A percentile compares a stretch with the other conserved stretches of the same genome.
Evolutionary conservation across 2,113 vertebrate species (phyloP).

Genomic region (Equus przewalskii): DNA sequence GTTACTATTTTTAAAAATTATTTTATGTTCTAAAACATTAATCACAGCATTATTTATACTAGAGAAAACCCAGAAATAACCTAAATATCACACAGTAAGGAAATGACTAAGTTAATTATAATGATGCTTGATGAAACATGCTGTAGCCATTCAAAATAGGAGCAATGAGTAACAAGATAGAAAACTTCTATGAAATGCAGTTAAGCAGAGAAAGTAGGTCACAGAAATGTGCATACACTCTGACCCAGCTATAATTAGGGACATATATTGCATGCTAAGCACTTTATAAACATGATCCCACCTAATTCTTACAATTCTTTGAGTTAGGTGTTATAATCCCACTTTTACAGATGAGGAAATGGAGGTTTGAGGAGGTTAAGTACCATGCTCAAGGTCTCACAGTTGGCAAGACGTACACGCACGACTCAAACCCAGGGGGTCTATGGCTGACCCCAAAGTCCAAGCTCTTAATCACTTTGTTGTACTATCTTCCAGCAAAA

Average conservation of each 20-base stretch:
- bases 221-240: background rate
- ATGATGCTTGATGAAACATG: background rate
- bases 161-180: background rate
- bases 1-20: background rate
- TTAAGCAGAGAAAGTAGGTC: constrained; percentile 33
- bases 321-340: background rate
- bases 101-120: background rate
- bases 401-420: background rate
- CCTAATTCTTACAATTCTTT: background rate
- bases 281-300: constrained; percentile 2
- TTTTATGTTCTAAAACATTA: constrained; percentile 6
- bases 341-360: background rate
- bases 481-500: background rate
- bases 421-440: background rate
- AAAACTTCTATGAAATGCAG: background rate
- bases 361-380: background rate
- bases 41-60: background rate
- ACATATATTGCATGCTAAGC: background rate
- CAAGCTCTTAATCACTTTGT: background rate
- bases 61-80: constrained; percentile 22
- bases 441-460: background rate
- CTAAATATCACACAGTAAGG: background rate
- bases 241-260: background rate
- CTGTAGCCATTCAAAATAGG: background rate
- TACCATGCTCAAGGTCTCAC: background rate